Percentiles rank a stretch among this genome's conserved stretches.
Conservation (phyloP, 2,113 vertebrate species). For the Oxyura jamaicensis region DNA sequence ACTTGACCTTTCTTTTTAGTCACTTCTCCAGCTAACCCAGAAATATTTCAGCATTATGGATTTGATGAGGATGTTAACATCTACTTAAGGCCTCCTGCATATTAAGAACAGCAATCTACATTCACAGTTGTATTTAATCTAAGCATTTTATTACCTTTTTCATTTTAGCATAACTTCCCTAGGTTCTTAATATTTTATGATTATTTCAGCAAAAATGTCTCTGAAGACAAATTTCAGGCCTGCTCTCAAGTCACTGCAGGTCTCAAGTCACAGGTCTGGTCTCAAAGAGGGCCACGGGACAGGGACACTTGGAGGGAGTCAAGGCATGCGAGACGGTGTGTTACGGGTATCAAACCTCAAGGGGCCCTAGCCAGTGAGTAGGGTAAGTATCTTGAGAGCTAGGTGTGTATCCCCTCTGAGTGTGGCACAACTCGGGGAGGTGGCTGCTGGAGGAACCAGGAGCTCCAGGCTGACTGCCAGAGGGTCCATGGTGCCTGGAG, state of each 20-base stretch:
- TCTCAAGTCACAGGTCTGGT: fast-evolving
- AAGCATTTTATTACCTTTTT: neutral
- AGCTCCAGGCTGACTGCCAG: neutral
- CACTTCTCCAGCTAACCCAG: neutral
- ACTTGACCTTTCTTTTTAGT: neutral
- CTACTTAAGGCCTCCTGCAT: neutral
- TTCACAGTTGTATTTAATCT: neutral
- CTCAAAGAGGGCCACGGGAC: neutral
- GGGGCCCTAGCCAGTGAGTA: neutral
- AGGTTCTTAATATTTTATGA: neutral
- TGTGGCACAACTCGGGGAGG: neutral
- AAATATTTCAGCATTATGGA: neutral
- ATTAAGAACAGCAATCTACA: neutral
- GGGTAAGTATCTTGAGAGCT: neutral
- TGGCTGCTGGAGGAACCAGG: neutral
- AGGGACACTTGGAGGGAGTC: too few species aligned
- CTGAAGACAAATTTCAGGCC: neutral
- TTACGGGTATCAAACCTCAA: neutral
- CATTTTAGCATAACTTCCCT: neutral
- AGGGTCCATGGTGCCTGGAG: neutral
- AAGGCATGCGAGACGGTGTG: too few species aligned
- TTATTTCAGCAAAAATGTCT: neutral
- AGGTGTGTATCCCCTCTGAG: neutral
- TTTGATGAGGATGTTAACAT: neutral
- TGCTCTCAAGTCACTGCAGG: neutral